Evolutionary conservation across 2,113 vertebrate genomes (phyloP).

Genomic region (Boulengeromyrus knoepffleri): DNA sequence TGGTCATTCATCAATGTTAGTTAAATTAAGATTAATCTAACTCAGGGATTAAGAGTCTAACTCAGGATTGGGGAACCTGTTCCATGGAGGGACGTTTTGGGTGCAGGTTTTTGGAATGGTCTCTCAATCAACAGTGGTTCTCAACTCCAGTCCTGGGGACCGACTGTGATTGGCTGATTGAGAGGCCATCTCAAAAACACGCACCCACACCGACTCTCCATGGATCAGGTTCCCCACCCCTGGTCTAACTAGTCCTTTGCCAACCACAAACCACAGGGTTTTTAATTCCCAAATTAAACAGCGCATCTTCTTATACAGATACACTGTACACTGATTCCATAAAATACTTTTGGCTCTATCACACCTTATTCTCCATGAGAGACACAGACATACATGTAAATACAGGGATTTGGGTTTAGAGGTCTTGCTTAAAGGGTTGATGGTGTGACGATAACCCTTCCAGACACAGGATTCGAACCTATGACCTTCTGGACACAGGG

Average conservation of each 20-base stretch:
- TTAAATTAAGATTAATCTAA: neutral
- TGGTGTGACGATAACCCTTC: neutral
- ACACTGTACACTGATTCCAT: neutral
- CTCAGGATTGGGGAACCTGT: too few species aligned
- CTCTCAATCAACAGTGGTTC: too few species aligned
- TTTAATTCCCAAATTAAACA: neutral
- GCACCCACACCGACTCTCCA: too few species aligned
- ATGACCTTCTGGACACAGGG: neutral
- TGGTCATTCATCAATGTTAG: neutral
- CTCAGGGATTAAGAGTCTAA: too few species aligned
- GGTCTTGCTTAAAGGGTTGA: neutral
- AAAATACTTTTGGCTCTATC: neutral
- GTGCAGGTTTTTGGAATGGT: too few species aligned
- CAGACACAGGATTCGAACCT: neutral
- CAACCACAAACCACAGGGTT: neutral
- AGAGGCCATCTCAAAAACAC: too few species aligned
- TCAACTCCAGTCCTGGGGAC: too few species aligned
- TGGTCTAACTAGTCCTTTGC: neutral
- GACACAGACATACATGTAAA: neutral
- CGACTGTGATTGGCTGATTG: too few species aligned
- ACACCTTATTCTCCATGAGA: neutral
- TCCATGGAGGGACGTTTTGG: too few species aligned
- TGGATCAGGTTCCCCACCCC: too few species aligned
- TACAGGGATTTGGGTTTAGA: neutral
- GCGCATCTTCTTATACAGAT: neutral